Evolutionary conservation across 92 coral and sea anemone genomes (phyloP).

Genomic region (Plumapathes pennacea): DNA sequence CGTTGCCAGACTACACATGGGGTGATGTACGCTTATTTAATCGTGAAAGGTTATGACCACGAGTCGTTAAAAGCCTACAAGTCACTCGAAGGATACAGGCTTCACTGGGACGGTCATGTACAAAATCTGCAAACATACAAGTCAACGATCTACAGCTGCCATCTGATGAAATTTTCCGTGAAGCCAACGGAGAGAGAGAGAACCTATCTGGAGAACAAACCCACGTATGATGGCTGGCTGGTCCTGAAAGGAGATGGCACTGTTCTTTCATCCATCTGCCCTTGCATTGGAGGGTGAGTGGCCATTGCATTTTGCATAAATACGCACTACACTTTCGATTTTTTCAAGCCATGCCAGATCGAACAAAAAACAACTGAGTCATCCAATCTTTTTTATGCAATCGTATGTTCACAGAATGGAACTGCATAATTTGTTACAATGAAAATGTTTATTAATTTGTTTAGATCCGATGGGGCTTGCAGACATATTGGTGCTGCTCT

Average conservation of each 20-base stretch:
- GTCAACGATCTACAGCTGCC: constrained; percentile 3
- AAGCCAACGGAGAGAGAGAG: constrained; percentile 39
- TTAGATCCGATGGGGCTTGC: constrained; percentile 45
- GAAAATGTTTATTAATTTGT: too few species aligned
- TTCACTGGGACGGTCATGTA: constrained; percentile 16
- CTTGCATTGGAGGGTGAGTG: constrained; percentile 40
- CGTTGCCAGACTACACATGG: constrained; percentile 6
- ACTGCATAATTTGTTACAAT: too few species aligned
- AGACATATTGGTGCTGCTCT: constrained; percentile 28
- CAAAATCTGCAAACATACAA: constrained; percentile 5
- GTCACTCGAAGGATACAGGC: constrained; percentile 17
- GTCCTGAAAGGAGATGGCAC: constrained; percentile 17
- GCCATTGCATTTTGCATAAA: constrained; percentile 4
- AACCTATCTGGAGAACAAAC: constrained; percentile 9
- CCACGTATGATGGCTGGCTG: constrained; percentile 22
- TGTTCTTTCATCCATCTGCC: constrained; percentile 28
- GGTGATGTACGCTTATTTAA: constrained; percentile 26
- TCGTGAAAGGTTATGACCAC: constrained; percentile 21
- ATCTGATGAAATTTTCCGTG: constrained; percentile 13
- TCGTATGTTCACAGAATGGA: too few species aligned
- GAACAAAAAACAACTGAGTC: too few species aligned
- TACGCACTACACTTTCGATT: too few species aligned
- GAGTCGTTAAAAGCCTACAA: constrained; percentile 27
- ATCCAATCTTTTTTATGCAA: too few species aligned
- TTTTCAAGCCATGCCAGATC: too few species aligned